A percentile compares a stretch with the other conserved stretches of the same genome.
phyloP scores from a whole-genome alignment of 2,113 vertebrate genomes.

The Callaeas wilsoni region DNA sequence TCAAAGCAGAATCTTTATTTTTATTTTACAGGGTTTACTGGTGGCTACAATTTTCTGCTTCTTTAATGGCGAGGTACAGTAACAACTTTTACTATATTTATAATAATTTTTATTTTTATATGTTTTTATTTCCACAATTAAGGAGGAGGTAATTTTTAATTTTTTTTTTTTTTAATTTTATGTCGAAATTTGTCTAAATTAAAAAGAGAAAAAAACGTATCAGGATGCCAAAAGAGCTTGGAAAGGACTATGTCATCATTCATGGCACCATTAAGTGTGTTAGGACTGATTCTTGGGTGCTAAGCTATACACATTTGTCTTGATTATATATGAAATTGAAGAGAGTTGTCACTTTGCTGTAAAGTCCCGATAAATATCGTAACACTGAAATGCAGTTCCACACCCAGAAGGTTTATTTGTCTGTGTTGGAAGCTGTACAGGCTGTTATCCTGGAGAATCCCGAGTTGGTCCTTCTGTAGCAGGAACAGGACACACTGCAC shows the following conservation, averaged over 20 bases:
- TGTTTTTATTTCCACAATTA: not conserved
- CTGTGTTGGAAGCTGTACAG: not conserved
- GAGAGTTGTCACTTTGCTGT: not conserved
- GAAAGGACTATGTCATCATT: not conserved
- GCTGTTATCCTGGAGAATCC: not conserved
- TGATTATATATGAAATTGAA: not conserved
- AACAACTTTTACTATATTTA: not conserved
- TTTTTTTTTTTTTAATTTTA: not conserved
- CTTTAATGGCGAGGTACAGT: constrained; percentile 95
- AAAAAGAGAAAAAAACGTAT: not conserved
- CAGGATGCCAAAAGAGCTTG: not conserved
- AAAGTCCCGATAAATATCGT: not conserved
- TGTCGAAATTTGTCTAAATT: not conserved
- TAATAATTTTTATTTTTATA: not conserved
- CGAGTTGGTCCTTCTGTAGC: not conserved
- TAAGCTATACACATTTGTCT: not conserved
- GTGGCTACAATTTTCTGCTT: constrained; percentile 99
- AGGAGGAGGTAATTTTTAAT: not conserved
- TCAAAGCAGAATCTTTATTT: not conserved
- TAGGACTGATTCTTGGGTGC: not conserved
- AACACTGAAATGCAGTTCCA: not conserved
- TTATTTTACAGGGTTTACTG: constrained; percentile 85
- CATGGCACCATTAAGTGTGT: not conserved
- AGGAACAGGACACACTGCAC: not conserved
- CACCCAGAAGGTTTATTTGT: not conserved